Evolutionary conservation across 2,797 vertebrate species (phyloP).

Genomic region (Rhabdophis nuchalis): DNA sequence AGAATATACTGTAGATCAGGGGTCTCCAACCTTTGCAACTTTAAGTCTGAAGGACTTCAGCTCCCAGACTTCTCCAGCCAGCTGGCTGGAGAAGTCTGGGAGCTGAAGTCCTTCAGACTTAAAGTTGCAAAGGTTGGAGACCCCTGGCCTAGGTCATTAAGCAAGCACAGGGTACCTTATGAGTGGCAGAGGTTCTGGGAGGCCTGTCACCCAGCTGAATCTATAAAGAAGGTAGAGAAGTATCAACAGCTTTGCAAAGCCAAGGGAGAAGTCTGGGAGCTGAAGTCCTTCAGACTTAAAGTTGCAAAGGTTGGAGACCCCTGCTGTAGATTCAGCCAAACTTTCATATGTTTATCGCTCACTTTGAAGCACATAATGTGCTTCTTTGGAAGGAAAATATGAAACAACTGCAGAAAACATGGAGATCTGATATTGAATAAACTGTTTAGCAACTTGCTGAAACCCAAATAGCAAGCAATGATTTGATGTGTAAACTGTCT

Average conservation of each 20-base stretch:
- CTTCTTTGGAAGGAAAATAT: constrained; percentile 43
- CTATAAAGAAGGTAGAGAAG: neutral
- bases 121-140: too few relatives aligned
- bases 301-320: too few relatives aligned
- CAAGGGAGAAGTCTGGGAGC: too few relatives aligned
- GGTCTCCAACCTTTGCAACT: too few relatives aligned
- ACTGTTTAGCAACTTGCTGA: constrained; percentile 50
- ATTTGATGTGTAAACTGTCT: constrained; percentile 39
- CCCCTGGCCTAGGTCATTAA: too few relatives aligned
- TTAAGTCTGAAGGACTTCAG: too few relatives aligned
- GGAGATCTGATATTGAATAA: constrained; percentile 49
- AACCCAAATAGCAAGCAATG: constrained; percentile 38
- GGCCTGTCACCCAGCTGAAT: neutral
- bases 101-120: too few relatives aligned
- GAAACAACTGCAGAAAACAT: constrained; percentile 51
- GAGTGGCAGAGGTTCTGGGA: neutral
- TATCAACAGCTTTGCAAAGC: neutral
- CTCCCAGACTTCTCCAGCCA: too few relatives aligned
- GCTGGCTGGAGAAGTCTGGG: too few relatives aligned
- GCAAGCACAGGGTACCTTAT: neutral
- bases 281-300: too few relatives aligned
- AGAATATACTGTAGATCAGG: neutral
- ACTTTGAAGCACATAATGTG: constrained; percentile 44
- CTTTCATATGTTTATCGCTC: constrained; percentile 10
- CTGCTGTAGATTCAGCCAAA: neutral